Percentiles rank a stretch among this genome's conserved stretches.
phyloP scores from a whole-genome alignment of 2,888 invertebrate species.

The Crossocerus cetratus region DNA sequence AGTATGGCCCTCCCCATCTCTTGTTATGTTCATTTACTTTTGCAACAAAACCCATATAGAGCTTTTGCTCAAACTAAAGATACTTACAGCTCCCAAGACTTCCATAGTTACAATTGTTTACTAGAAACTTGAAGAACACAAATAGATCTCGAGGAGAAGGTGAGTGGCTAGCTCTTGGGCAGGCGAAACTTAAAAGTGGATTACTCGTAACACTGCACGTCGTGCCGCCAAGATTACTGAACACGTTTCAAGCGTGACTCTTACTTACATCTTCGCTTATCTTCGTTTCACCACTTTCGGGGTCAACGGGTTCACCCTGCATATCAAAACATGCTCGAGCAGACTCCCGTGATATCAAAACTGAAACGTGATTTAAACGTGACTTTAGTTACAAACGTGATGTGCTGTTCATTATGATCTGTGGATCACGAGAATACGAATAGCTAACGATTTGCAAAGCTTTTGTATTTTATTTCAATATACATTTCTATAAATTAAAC shows the following conservation, averaged over 20 bases:
- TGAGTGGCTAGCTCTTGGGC: no score
- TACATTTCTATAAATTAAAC: neutral
- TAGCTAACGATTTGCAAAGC: neutral
- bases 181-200: no score
- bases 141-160: neutral
- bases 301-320: slow-evolving; percentile 73
- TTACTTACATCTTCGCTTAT: slow-evolving; percentile 75
- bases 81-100: slow-evolving; percentile 69
- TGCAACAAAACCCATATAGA: no score
- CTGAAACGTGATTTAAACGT: slow-evolving; percentile 75
- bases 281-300: slow-evolving; percentile 69
- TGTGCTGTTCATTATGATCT: slow-evolving; percentile 11
- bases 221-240: slow-evolving; percentile 58
- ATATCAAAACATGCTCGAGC: slow-evolving; percentile 68
- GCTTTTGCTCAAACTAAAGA: no score
- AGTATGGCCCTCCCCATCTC: no score
- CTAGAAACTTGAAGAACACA: slow-evolving; percentile 22
- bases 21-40: no score
- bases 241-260: slow-evolving; percentile 50
- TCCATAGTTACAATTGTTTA: slow-evolving; percentile 62
- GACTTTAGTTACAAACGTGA: slow-evolving; percentile 65
- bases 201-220: neutral
- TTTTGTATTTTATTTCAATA: neutral
- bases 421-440: no score
- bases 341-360: slow-evolving; percentile 57